phyloP scores from a whole-genome alignment of 2,797 vertebrate species.

The Characodon lateralis region DNA sequence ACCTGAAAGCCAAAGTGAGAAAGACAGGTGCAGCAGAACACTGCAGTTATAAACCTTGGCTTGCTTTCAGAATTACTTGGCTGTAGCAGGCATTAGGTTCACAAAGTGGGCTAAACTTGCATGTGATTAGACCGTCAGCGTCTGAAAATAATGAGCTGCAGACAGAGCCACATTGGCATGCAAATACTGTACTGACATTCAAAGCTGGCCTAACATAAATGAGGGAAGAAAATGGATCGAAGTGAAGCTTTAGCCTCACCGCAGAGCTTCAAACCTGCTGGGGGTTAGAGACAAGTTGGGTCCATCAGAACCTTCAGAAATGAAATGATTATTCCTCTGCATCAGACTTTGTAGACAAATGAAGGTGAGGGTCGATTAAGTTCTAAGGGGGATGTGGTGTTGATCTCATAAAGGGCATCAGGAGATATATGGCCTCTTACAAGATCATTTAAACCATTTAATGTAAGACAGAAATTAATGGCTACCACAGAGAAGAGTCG shows the following conservation, averaged over 20 bases:
- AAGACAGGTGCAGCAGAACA: constrained; percentile 30
- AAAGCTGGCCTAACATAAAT: constrained; percentile 77
- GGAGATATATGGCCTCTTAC: constrained; percentile 81
- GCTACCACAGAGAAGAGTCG: constrained; percentile 75
- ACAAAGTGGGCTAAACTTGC: constrained; percentile 72
- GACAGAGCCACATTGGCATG: constrained; percentile 75
- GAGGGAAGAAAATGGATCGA: constrained; percentile 73
- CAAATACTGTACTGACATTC: constrained; percentile 81
- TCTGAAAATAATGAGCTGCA: constrained; percentile 77
- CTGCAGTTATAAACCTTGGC: constrained; percentile 37
- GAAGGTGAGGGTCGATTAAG: constrained; percentile 75
- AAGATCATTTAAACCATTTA: constrained; percentile 83
- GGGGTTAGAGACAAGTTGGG: constrained; percentile 71
- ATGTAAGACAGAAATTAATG: constrained; percentile 81
- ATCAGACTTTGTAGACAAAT: constrained; percentile 73
- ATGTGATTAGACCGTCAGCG: constrained; percentile 73
- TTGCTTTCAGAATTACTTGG: constrained; percentile 53
- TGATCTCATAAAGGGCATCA: constrained; percentile 81
- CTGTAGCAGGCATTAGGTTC: constrained; percentile 62
- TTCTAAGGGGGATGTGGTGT: constrained; percentile 70
- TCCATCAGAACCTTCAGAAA: constrained; percentile 73
- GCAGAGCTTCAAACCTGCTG: constrained; percentile 56
- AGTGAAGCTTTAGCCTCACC: constrained; percentile 52
- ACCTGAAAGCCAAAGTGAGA: constrained; percentile 30
- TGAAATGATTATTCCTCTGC: constrained; percentile 73